A percentile compares a stretch with the other conserved stretches of the same genome.
Evolutionary conservation across 2,113 vertebrate species (phyloP).

Genomic region (Diphyllodes magnificus): DNA sequence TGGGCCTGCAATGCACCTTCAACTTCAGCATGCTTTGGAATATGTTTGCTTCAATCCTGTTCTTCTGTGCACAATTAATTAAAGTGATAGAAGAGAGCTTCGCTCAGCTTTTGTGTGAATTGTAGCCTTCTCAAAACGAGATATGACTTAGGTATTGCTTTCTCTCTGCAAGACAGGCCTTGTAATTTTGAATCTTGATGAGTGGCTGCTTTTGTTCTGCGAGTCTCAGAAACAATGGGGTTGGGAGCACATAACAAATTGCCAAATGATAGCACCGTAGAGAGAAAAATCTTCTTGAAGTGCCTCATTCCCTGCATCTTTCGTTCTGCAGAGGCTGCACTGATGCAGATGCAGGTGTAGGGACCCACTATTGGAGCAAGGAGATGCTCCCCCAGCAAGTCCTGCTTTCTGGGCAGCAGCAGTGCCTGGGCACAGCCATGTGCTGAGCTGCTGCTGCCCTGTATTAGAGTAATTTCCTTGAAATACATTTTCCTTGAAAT

Average conservation of each 20-base stretch:
- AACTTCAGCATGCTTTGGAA: neutral
- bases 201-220: neutral
- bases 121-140: neutral
- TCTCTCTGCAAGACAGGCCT: neutral
- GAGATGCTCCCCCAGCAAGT: neutral
- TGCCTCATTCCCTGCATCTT: neutral
- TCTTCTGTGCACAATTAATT: neutral
- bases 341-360: neutral
- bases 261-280: neutral
- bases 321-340: neutral
- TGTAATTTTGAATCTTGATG: constrained; percentile 31
- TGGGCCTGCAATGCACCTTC: neutral
- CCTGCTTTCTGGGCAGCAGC: neutral
- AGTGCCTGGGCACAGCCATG: accelerated
- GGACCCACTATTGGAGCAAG: neutral
- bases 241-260: neutral
- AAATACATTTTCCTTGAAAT: neutral
- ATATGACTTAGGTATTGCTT: neutral
- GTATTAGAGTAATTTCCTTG: neutral
- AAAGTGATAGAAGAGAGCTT: neutral
- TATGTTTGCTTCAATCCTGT: neutral
- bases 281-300: neutral
- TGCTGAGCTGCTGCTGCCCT: neutral
- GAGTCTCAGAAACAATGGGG: neutral
- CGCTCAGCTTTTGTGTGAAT: neutral